Conservation (phyloP, 2,797 vertebrate genomes). For the Neosilurus hyrtlii region DNA sequence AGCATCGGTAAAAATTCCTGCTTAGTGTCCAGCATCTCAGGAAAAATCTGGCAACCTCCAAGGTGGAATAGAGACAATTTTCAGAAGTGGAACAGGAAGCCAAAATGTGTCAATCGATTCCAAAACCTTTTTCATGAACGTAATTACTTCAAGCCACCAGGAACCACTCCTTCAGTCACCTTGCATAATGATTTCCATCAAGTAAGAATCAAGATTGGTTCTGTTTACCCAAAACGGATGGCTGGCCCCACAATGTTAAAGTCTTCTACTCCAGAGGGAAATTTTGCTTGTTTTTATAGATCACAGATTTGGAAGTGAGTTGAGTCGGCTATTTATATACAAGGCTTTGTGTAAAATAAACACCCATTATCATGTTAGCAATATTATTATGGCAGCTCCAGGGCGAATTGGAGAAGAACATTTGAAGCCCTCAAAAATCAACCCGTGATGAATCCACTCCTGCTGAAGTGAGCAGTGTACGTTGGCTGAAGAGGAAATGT, state of each 20-base stretch:
- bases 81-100: background rate
- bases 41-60: background rate
- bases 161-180: background rate
- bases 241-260: background rate
- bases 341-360: background rate
- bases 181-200: background rate
- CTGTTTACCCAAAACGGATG: background rate
- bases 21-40: background rate
- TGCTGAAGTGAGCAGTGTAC: background rate
- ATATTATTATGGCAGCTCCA: background rate
- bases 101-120: background rate
- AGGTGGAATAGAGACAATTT: background rate
- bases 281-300: background rate
- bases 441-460: background rate
- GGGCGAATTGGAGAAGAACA: background rate
- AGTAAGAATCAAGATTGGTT: background rate
- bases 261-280: no score
- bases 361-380: background rate
- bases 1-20: background rate
- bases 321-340: background rate
- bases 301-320: background rate
- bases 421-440: background rate
- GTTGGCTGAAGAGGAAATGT: background rate
- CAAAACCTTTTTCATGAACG: background rate
- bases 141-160: no score